Base-by-base conservation (phyloP, 2,888 invertebrate species). In the Pyrocoelia pectoralis region DNA sequence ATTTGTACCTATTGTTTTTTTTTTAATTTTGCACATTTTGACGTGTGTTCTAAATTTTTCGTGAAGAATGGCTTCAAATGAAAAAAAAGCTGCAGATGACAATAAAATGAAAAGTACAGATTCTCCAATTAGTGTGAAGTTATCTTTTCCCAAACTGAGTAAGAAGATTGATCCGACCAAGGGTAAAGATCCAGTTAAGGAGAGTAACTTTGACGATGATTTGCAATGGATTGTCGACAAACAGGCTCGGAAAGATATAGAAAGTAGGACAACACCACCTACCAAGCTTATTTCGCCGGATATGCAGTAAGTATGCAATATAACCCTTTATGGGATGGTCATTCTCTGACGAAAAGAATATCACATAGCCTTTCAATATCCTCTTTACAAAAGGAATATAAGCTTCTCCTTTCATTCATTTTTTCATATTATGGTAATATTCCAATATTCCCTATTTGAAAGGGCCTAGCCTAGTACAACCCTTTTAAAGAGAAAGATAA, bases 261-360 rank as follows among this genome's bases (percentile, higher is more conserved):
- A 48, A 2, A 41, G 12, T 10, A 12, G 14, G 38, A 49, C 40
- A 14, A 2, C 19, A 6, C 28, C 24, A 41, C 53, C 53, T 12
- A 66, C 61, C 24, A 59, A 51, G 3, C n/a, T 14, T 2, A 56
- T 69, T 1, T 49, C 57, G 14, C 69, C 69, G 0, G 58, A 65
- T 0, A 33, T 69, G 19, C 53, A 50, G 66, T 68, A 48, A 40
- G 50, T 41, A 12, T n/a, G n/a, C n/a, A n/a, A n/a, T n/a, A n/a
- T n/a, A n/a, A n/a, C n/a, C n/a, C n/a, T n/a, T n/a, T n/a, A n/a
- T n/a, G n/a, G n/a, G n/a, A n/a, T n/a, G n/a, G n/a, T n/a, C n/a
- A n/a, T n/a, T n/a, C n/a, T n/a, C n/a, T n/a, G n/a, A n/a, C n/a
- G n/a, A n/a, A n/a, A n/a, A n/a, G n/a, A n/a, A n/a, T n/a, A n/a